Base-by-base conservation (phyloP, 2,113 vertebrate species). In the Cromileptes altivelis region DNA sequence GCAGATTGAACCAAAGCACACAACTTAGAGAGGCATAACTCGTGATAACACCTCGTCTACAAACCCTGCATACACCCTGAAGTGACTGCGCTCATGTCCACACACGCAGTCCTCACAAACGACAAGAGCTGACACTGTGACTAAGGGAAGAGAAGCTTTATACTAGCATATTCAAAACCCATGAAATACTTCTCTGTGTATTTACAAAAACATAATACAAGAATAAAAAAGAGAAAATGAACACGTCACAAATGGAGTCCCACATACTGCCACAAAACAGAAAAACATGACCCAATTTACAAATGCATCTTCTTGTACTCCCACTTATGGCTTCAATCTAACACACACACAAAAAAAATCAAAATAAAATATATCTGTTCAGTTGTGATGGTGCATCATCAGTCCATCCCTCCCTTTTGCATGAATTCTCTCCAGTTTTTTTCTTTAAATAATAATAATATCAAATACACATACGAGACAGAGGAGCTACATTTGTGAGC, bases 181-280 rank as follows among this genome's bases (percentile, higher is more conserved):
- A 94, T 91, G 91, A 92, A 94, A 90, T 86, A 92, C 92, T 94
- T 94, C 93, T 94, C 94, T 90, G 85, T 91, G 89, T 94, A 95
- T 94, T 93, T 95, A 95, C 93, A 95, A 95, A 94, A 94, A 94
- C 90, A 88, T 89, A 94, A 94, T 93, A 93, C 87, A 94, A 94
- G 89, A 94, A 91, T 91, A 93, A 93, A 94, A 95, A 93, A 93
- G 88, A 92, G 84, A 90, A 92, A 94, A 90, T 89, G 27, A 93
- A 93, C 86, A 94, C 92, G 75, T 93, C 93, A 95, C 94, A 92
- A 95, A 94, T 67, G 91, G 91, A 97, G 94, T 93, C 88, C 94
- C 81, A 92, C 72, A 75, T 85, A 87, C 83, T 70, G 85, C 79
- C 94, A 94, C 89, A 60, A 85, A 92, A 93, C 81, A 83, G 62